phyloP scores from a whole-genome alignment of 35 echinoderm and acorn worm genomes.

The Apostichopus japonicus region DNA sequence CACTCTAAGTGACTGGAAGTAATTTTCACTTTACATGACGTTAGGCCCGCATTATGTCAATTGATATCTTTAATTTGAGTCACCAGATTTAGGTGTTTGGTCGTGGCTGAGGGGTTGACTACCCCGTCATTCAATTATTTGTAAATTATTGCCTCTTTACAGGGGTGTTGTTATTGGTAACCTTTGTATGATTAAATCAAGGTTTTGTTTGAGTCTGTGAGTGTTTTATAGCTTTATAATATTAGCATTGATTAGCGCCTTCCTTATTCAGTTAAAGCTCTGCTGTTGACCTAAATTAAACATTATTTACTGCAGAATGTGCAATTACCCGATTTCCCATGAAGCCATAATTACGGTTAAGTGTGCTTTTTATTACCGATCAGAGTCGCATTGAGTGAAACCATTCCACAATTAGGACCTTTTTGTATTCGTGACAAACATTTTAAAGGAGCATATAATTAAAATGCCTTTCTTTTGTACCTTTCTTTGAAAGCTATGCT shows the following conservation, averaged over 20 bases:
- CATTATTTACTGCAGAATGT: neutral
- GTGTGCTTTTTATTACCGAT: too few relatives aligned
- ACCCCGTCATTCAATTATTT: neutral
- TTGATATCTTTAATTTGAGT: neutral
- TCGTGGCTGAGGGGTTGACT: neutral
- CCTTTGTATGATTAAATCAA: neutral
- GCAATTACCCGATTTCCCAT: neutral
- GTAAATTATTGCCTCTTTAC: neutral
- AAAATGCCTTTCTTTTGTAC: too few relatives aligned
- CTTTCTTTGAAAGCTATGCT: too few relatives aligned
- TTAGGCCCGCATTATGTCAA: neutral
- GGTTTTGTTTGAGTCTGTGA: neutral
- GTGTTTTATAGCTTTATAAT: neutral
- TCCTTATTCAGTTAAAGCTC: neutral
- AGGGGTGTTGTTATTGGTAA: neutral
- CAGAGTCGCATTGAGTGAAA: too few relatives aligned
- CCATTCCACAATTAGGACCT: too few relatives aligned
- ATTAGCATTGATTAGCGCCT: neutral
- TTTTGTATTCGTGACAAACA: too few relatives aligned
- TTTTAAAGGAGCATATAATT: too few relatives aligned
- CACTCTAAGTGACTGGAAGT: neutral
- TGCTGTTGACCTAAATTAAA: constrained; percentile 25
- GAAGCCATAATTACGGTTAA: neutral
- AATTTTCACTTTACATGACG: neutral
- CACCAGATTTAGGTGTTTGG: neutral